Evolutionary conservation across 2,888 invertebrate genomes (phyloP).

Genomic region (Oxytorus armatus): DNA sequence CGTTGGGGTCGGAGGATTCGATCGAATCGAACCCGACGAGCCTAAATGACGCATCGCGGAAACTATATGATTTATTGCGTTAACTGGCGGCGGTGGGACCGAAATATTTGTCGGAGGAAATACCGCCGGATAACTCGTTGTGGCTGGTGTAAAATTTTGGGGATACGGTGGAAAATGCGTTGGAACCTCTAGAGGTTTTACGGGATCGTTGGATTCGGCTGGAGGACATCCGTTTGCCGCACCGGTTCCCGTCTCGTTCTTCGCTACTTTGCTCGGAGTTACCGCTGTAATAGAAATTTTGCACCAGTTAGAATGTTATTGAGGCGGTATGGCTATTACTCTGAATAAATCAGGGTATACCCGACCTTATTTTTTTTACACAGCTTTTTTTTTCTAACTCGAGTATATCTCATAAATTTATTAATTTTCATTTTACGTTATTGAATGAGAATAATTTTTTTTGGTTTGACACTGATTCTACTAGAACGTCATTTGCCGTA

Average conservation of each 20-base stretch:
- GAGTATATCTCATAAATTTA: too few relatives aligned
- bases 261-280: constrained; percentile 78
- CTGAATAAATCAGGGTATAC: too few relatives aligned
- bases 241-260: constrained; percentile 74
- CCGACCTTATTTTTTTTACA: too few relatives aligned
- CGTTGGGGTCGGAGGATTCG: constrained; percentile 74
- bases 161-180: constrained; percentile 79
- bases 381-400: too few relatives aligned
- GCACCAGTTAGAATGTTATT: too few relatives aligned
- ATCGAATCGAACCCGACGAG: constrained; percentile 73
- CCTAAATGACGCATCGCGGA: constrained; percentile 78
- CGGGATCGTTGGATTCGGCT: constrained; percentile 75
- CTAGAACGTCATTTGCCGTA: background rate
- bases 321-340: background rate
- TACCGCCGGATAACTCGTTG: constrained; percentile 79
- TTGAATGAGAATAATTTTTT: too few relatives aligned
- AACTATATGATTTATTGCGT: constrained; percentile 81
- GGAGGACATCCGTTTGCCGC: constrained; percentile 80
- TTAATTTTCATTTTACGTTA: background rate
- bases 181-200: constrained; percentile 78
- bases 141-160: constrained; percentile 76
- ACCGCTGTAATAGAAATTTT: constrained; percentile 64
- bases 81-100: constrained; percentile 81
- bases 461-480: background rate
- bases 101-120: constrained; percentile 82